phyloP scores from a whole-genome alignment of 2,888 invertebrate species.

The Gibbula magus region DNA sequence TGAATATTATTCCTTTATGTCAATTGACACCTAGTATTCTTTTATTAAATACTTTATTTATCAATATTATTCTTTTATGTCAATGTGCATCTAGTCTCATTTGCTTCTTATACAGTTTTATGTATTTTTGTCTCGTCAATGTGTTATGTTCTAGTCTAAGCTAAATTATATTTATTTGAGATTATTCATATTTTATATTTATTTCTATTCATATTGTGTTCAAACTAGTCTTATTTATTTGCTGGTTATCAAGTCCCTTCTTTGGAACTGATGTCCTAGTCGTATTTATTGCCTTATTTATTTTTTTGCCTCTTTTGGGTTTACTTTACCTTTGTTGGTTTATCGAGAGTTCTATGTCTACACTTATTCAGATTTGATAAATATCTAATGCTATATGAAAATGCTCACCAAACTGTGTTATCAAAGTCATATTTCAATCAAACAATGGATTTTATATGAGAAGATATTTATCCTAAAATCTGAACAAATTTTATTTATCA shows the following conservation, averaged over 20 bases:
- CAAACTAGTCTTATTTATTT: slow-evolving; percentile 4
- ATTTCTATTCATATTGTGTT: slow-evolving; percentile 10
- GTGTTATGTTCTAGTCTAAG: slow-evolving; percentile 17
- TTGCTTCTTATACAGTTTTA: slow-evolving; percentile 21
- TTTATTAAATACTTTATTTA: no score
- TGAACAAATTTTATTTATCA: slow-evolving; percentile 6
- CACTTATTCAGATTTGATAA: slow-evolving; percentile 16
- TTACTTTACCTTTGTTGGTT: slow-evolving; percentile 9
- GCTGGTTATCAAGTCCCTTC: background rate
- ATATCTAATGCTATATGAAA: background rate
- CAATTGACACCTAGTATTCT: no score
- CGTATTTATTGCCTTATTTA: background rate
- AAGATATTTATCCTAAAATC: slow-evolving; percentile 8
- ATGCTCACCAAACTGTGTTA: background rate
- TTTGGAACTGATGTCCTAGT: background rate
- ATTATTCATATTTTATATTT: background rate
- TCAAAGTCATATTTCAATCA: background rate
- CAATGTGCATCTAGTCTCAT: slow-evolving; percentile 20
- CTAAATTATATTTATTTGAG: slow-evolving; percentile 1
- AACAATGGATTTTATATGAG: background rate
- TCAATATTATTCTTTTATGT: no score
- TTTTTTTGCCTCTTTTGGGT: slow-evolving; percentile 19
- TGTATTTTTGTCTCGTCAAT: slow-evolving; percentile 12
- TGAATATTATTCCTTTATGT: no score
- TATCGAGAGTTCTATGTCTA: slow-evolving; percentile 12